A percentile compares a stretch with the other conserved stretches of the same genome.
phyloP scores from a whole-genome alignment of 2,888 invertebrate genomes.

The Habrosyne pyritoides region DNA sequence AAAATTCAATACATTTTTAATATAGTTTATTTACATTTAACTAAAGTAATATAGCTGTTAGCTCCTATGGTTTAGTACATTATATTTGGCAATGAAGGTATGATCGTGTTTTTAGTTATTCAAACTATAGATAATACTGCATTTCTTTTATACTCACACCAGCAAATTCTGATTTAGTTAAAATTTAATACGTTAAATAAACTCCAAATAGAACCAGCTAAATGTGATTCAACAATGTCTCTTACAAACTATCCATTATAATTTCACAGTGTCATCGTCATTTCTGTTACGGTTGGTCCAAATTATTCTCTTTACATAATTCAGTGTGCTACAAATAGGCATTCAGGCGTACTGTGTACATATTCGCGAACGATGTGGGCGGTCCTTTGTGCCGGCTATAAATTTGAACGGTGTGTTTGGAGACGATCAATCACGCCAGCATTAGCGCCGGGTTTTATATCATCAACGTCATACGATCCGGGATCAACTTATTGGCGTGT shows the following conservation, averaged over 20 bases:
- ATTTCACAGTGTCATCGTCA: neutral
- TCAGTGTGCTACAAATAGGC: neutral
- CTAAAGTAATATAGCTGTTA: too few relatives aligned
- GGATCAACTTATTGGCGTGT: conserved; percentile 2
- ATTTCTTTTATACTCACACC: too few relatives aligned
- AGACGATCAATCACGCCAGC: conserved; percentile 3
- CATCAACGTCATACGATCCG: conserved; percentile 5
- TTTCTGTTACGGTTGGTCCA: neutral
- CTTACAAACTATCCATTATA: neutral
- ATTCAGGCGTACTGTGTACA: neutral
- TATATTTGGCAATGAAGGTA: too few relatives aligned
- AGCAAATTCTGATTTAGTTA: too few relatives aligned
- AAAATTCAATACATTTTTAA: too few relatives aligned
- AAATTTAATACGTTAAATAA: too few relatives aligned
- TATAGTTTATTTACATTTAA: too few relatives aligned
- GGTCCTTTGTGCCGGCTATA: conserved; percentile 1
- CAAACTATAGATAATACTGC: too few relatives aligned
- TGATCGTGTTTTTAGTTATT: too few relatives aligned
- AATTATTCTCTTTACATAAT: conserved; percentile 3
- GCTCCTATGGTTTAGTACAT: too few relatives aligned
- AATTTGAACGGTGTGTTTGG: conserved; percentile 1
- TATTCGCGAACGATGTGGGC: neutral
- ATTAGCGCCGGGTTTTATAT: conserved; percentile 2
- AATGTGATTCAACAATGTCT: neutral
- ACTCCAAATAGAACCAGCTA: too few relatives aligned